These are phyloP conservation scores for Halictus ligatus DNA, from an alignment of 2,888 invertebrate species.

Conservation along the genomic window DNA sequence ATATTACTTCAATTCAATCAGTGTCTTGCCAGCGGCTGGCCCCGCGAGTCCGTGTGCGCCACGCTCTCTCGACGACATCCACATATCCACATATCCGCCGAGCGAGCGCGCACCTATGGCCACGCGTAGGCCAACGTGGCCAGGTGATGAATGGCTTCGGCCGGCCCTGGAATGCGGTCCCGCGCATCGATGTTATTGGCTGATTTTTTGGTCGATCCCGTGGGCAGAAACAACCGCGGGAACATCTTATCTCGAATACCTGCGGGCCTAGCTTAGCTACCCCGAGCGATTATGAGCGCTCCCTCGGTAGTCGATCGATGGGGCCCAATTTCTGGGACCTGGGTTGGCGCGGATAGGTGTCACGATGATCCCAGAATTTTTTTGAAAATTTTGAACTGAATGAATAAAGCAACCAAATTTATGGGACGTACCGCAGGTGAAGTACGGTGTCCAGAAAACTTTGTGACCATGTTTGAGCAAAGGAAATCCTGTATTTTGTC, in stretches of 20 bases:
- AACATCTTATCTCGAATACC: constrained; percentile 50
- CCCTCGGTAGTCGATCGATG: background rate
- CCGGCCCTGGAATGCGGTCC: constrained; percentile 77
- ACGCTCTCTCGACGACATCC: constrained; percentile 48
- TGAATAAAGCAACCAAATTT: too few relatives aligned
- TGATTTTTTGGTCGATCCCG: constrained; percentile 62
- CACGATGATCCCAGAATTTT: too few relatives aligned
- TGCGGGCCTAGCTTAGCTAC: background rate
- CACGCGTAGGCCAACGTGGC: constrained; percentile 58
- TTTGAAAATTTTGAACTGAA: too few relatives aligned
- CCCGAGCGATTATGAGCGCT: background rate
- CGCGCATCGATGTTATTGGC: constrained; percentile 79
- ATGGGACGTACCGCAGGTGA: too few relatives aligned
- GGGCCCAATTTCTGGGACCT: background rate
- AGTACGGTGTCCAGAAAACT: too few relatives aligned
- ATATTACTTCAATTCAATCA: constrained; percentile 85
- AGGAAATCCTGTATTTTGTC: too few relatives aligned
- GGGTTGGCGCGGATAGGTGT: too few relatives aligned
- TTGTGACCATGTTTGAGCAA: too few relatives aligned
- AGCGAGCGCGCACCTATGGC: constrained; percentile 53
- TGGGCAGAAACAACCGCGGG: constrained; percentile 44
- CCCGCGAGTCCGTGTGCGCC: constrained; percentile 42
- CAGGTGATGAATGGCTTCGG: constrained; percentile 78
- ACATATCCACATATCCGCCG: constrained; percentile 33
- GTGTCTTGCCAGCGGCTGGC: constrained; percentile 82